Evolutionary conservation across 2,888 invertebrate genomes (phyloP).

Genomic region (Phytoseiulus persimilis): DNA sequence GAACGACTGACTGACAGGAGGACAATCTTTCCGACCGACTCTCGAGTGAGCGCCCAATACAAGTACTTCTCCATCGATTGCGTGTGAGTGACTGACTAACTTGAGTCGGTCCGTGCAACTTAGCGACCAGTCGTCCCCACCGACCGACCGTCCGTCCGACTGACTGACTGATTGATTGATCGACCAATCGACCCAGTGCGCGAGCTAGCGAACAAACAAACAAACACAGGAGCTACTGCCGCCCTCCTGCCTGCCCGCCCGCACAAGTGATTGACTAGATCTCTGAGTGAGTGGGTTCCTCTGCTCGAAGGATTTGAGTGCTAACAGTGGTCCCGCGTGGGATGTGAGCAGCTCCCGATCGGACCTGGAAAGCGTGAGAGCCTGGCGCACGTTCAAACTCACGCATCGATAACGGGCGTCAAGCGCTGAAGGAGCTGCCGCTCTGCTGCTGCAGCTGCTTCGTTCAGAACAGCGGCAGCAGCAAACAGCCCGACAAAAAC

Average conservation of each 20-base stretch:
- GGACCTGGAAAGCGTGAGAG: background rate
- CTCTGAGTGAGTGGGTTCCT: background rate
- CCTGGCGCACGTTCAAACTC: background rate
- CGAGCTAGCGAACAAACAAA: background rate
- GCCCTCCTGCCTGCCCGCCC: background rate
- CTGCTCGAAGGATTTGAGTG: background rate
- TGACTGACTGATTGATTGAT: background rate
- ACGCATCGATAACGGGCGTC: background rate
- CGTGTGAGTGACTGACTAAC: background rate
- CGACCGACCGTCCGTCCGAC: background rate
- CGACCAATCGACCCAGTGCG: background rate
- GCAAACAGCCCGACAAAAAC: background rate
- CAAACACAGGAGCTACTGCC: background rate
- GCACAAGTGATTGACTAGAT: background rate
- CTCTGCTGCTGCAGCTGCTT: background rate
- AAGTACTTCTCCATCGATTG: background rate
- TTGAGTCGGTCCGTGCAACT: background rate
- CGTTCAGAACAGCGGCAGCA: background rate
- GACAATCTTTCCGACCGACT: background rate
- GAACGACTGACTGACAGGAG: background rate
- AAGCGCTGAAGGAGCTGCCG: background rate
- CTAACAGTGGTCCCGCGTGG: background rate
- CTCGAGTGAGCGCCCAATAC: background rate
- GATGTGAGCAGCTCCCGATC: background rate
- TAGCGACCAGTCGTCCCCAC: background rate